Conservation (phyloP, 2,113 vertebrate species). For the Microtus oregoni region DNA sequence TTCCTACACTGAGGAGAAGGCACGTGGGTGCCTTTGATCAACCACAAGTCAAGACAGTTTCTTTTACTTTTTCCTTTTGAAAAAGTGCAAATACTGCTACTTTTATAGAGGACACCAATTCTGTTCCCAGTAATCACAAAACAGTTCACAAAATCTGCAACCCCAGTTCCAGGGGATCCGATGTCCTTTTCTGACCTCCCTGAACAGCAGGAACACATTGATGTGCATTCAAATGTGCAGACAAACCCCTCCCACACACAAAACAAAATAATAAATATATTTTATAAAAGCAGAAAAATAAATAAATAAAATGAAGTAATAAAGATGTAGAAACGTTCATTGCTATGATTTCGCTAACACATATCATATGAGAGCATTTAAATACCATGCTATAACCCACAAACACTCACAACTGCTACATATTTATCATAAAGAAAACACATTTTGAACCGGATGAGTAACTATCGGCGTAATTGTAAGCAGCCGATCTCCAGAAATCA, state of each 20-base stretch:
- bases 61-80: too few species aligned
- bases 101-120: neutral
- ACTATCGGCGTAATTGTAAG: neutral
- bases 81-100: too few species aligned
- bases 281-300: neutral
- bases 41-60: too few species aligned
- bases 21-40: neutral
- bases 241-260: neutral
- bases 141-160: neutral
- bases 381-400: neutral
- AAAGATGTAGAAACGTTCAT: neutral
- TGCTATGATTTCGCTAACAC: neutral
- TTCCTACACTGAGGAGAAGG: neutral
- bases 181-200: too few species aligned
- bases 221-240: neutral
- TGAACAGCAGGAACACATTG: neutral
- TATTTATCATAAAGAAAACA: neutral
- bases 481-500: neutral
- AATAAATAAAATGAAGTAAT: neutral
- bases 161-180: neutral
- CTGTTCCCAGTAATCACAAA: neutral
- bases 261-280: neutral
- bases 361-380: neutral
- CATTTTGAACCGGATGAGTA: neutral
- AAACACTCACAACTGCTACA: neutral